Base-by-base conservation (phyloP, 2,888 invertebrate species). In the Dolomedes plantarius region DNA sequence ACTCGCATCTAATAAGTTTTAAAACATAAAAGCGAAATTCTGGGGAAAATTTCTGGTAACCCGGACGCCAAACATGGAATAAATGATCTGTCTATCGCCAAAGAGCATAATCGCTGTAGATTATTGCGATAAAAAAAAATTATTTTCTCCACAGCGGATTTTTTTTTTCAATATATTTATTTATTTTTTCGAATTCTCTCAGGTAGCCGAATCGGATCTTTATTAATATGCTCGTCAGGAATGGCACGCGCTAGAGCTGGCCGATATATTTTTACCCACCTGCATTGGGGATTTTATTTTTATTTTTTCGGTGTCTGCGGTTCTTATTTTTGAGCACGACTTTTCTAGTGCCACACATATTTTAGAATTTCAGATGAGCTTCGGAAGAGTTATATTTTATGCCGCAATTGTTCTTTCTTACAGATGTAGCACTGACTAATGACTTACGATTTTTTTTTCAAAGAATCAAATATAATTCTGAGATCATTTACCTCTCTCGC, bases 151-250 rank as follows among this genome's bases (percentile, higher is more conserved):
- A 23, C 31, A 50, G 23, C 46, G 28, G 19, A 31, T 29, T 56
- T 72, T 50, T 56, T 56, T 56, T n/a, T n/a, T n/a, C n/a, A n/a
- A 27, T 80, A 56, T 46, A 2, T 46, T 9, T 46, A 16, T 46
- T 56, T 67, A 67, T 31, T 50, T 72, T 75, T 41, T 27, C 29
- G 23, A 75, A 82, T 75, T 50, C 83, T 77, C 76, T 83, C 77
- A 83, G 83, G 83, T 83, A 83, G 83, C 76, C 65, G 72, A 62
- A 39, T 39, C 64, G 74, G 29, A 41, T 39, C 27, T 39, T 13
- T 41, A 77, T 83, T 83, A 83, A 77, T 83, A 77, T 83, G 41
- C 83, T 31, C 29, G 36, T 28, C 72, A 69, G 29, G 69, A 39
- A 19, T 23, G 83, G 83, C 83, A 76, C 83, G 83, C 76, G 83